phyloP scores from a whole-genome alignment of 2,888 invertebrate genomes.

The Napeogenes sylphis region DNA sequence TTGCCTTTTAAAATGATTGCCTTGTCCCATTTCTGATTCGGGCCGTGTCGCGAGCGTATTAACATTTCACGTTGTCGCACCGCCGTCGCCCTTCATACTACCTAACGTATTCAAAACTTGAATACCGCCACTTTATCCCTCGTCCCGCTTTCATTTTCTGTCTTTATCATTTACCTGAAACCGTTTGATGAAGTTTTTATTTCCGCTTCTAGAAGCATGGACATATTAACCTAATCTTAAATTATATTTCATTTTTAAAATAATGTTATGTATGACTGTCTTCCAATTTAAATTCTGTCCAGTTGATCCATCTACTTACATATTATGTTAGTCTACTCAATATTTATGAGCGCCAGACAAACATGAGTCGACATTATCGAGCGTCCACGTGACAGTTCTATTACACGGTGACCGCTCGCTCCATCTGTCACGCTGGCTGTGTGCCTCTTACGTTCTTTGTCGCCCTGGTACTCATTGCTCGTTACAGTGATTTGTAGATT shows the following conservation, averaged over 20 bases:
- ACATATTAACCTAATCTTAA: no score
- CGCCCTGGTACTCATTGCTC: slow-evolving; percentile 15
- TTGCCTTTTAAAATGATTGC: slow-evolving; percentile 41
- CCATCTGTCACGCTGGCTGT: slow-evolving; percentile 36
- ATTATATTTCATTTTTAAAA: no score
- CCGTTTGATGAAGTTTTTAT: slow-evolving; percentile 5
- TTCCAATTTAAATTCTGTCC: no score
- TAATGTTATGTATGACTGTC: no score
- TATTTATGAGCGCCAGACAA: slow-evolving; percentile 27
- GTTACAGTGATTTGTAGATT: slow-evolving; percentile 13
- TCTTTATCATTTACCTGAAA: neutral
- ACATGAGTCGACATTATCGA: slow-evolving; percentile 18
- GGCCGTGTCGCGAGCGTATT: slow-evolving; percentile 40
- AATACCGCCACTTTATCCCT: slow-evolving; percentile 10
- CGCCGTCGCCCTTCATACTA: slow-evolving; percentile 22
- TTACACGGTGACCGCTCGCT: slow-evolving; percentile 49
- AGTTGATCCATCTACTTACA: no score
- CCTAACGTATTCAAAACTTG: slow-evolving; percentile 14
- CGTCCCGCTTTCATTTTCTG: slow-evolving; percentile 1
- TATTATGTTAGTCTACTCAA: slow-evolving; percentile 11
- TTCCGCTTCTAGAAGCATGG: neutral
- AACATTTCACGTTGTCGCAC: slow-evolving; percentile 43
- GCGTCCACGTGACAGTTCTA: slow-evolving; percentile 48
- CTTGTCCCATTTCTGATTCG: slow-evolving; percentile 43
- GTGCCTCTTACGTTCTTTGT: slow-evolving; percentile 32